phyloP scores from a whole-genome alignment of 2,888 invertebrate genomes.

The Petrophora chlorosata region DNA sequence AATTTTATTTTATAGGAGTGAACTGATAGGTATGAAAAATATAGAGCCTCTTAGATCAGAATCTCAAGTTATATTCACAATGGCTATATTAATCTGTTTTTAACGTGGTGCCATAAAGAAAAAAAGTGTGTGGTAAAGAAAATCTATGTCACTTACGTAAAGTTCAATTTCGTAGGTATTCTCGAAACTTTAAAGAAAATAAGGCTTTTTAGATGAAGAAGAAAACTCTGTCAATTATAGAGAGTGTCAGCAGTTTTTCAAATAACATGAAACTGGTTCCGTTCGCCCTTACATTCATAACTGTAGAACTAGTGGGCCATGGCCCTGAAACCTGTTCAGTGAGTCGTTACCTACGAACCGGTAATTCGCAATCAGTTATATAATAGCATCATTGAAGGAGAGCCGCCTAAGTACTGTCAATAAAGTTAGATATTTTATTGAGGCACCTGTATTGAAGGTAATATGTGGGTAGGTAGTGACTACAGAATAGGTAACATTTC shows the following conservation, averaged over 20 bases:
- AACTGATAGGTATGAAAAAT: too few species aligned
- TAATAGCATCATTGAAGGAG: too few species aligned
- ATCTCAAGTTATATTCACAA: too few species aligned
- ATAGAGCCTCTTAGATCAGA: too few species aligned
- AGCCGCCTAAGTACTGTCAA: background rate
- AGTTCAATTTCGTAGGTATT: too few species aligned
- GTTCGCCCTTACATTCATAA: conserved; percentile 39
- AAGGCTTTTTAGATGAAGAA: background rate
- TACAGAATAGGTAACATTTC: too few species aligned
- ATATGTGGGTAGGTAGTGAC: background rate
- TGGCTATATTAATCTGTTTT: too few species aligned
- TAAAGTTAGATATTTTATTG: background rate
- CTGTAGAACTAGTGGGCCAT: conserved; percentile 45
- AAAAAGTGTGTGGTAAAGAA: too few species aligned
- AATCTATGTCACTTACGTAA: too few species aligned
- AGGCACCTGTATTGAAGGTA: background rate
- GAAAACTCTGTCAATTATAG: background rate
- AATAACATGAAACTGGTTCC: conserved; percentile 19
- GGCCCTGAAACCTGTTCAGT: conserved; percentile 46
- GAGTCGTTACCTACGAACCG: conserved; percentile 12
- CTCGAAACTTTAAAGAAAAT: too few species aligned
- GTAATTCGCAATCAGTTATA: conserved; percentile 8
- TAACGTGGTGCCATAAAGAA: too few species aligned
- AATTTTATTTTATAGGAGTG: too few species aligned
- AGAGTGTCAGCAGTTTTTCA: background rate